Evolutionary conservation across 1,140 invertebrate species (phyloP).

Genomic region (Chrysomallon squamiferum): DNA sequence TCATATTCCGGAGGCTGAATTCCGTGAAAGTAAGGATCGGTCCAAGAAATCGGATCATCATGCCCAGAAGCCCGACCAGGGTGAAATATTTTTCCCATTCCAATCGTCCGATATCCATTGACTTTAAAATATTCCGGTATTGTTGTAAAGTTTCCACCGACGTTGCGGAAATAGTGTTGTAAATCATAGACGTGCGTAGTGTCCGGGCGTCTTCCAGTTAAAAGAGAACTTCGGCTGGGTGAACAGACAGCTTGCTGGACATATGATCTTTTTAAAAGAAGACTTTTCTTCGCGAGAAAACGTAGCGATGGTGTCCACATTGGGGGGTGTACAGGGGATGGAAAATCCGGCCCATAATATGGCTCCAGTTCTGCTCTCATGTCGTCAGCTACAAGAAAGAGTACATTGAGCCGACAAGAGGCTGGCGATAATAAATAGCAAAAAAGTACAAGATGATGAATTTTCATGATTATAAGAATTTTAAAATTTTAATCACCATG

Average conservation of each 20-base stretch:
- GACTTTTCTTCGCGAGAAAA: constrained; percentile 20
- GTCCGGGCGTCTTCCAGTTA: constrained; percentile 83
- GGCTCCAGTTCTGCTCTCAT: constrained; percentile 22
- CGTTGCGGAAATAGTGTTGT: constrained; percentile 75
- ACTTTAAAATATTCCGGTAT: constrained; percentile 83
- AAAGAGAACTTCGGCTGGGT: constrained; percentile 83
- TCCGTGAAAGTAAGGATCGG: constrained; percentile 14
- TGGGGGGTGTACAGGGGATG: constrained; percentile 15
- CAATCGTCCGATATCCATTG: constrained; percentile 78
- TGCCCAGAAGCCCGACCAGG: constrained; percentile 61
- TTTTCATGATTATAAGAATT: too few relatives aligned
- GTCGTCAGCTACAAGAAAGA: constrained; percentile 14
- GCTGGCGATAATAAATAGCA: too few relatives aligned
- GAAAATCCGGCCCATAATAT: constrained; percentile 17
- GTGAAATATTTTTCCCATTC: constrained; percentile 84
- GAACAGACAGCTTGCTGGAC: constrained; percentile 30
- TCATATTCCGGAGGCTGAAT: not conserved
- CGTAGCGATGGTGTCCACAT: constrained; percentile 29
- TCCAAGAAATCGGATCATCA: constrained; percentile 12
- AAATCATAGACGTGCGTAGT: constrained; percentile 79
- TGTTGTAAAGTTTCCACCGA: constrained; percentile 80
- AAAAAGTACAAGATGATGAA: too few relatives aligned
- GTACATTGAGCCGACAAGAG: too few relatives aligned
- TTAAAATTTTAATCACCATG: too few relatives aligned
- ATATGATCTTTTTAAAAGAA: constrained; percentile 27